Conservation (phyloP, 2,113 vertebrate genomes). For the Calyptommatus sinebrachiatus region DNA sequence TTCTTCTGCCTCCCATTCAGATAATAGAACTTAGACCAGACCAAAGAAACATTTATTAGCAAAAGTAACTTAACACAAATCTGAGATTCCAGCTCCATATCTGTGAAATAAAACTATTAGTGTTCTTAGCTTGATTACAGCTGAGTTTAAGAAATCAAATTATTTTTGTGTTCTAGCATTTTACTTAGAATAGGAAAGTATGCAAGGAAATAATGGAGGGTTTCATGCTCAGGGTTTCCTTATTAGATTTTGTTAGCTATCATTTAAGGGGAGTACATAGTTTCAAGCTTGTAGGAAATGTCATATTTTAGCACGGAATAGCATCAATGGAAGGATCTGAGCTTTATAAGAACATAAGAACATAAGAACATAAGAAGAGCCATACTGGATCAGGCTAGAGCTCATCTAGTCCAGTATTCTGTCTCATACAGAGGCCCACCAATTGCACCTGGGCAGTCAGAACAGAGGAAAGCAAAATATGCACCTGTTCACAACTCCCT, state of each 20-base stretch:
- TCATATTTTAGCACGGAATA: constrained; percentile 41
- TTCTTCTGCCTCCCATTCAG: not conserved
- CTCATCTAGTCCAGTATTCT: too few relatives aligned
- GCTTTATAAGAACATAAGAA: too few relatives aligned
- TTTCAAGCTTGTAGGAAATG: constrained; percentile 36
- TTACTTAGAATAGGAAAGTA: constrained; percentile 12
- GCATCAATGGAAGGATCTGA: not conserved
- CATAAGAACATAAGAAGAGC: too few relatives aligned
- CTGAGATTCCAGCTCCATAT: rapidly evolving
- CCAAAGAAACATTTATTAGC: not conserved
- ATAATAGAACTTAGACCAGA: not conserved
- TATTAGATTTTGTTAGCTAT: constrained; percentile 33
- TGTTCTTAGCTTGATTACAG: not conserved
- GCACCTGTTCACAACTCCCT: too few relatives aligned
- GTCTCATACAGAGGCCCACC: too few relatives aligned
- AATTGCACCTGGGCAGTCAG: too few relatives aligned
- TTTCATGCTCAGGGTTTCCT: constrained; percentile 24
- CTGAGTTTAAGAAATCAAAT: not conserved
- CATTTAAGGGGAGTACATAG: constrained; percentile 32
- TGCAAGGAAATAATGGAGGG: constrained; percentile 25
- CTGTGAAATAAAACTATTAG: not conserved
- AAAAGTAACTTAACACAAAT: not conserved
- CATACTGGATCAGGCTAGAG: too few relatives aligned
- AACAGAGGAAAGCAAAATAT: too few relatives aligned
- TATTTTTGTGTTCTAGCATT: constrained; percentile 41